These are phyloP conservation scores for Oceanites oceanicus DNA, from an alignment of 2,113 vertebrate species.

Conservation along the genomic window DNA sequence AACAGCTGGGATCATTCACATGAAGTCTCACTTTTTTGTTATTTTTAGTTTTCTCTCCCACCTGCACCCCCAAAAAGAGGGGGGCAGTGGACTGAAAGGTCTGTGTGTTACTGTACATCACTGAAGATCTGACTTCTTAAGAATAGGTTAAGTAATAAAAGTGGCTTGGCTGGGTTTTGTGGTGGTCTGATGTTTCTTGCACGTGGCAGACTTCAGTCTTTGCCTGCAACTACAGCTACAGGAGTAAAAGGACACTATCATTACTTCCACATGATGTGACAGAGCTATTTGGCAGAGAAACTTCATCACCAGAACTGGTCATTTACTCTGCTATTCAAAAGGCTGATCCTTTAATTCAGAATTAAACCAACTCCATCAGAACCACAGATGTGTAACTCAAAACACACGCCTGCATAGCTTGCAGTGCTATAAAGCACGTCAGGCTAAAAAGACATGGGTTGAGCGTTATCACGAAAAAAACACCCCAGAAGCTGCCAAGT, in stretches of 20 bases:
- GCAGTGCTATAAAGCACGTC: not conserved
- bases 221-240: not conserved
- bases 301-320: not conserved
- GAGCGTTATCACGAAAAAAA: slow-evolving; percentile 26
- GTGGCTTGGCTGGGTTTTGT: not conserved
- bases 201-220: not conserved
- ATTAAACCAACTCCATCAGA: not conserved
- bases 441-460: not conserved
- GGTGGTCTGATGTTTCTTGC: not conserved
- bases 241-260: not conserved
- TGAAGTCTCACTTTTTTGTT: not conserved
- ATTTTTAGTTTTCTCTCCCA: not conserved
- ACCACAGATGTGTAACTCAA: not conserved
- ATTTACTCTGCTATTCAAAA: not conserved
- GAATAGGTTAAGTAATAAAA: not conserved
- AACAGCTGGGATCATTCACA: not conserved
- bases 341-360: not conserved
- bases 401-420: not conserved
- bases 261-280: not conserved
- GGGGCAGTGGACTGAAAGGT: not conserved
- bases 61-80: not conserved
- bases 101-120: not conserved
- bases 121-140: not conserved
- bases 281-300: not conserved
- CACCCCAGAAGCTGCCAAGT: slow-evolving; percentile 1